Evolutionary conservation across 2,113 vertebrate genomes (phyloP), one percentile per base, ranked within the genome.

Genomic region (Mesitornis unicolor): DNA sequence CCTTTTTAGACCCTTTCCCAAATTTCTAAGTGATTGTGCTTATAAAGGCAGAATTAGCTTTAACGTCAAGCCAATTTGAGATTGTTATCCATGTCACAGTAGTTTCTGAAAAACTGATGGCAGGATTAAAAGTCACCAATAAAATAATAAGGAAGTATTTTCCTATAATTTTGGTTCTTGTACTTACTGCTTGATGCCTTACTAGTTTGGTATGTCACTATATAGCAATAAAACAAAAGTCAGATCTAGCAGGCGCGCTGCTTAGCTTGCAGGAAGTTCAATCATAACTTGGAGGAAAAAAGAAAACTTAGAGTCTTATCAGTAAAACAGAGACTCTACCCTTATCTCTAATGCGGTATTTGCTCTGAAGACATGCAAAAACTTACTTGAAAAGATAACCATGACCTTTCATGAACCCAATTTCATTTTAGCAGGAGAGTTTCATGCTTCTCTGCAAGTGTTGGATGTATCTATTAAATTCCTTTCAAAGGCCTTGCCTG

Each of bases 281-380:
- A 26, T 4, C 5, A 17, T 51, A 64, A 36, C 75, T 50, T 71
- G 45, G 29, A 70, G 14, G 15, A 43, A 64, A 78, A 69, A 83
- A 75, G 47, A 84, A 67, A 88, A 61, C 16, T 65, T 45, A 36
- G 24, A 89, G 43, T 25, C 57, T 64, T 73, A 87, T 53, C 65
- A 79, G 26, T 56, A 83, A 86, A 83, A 89, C 31, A 94, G 68
- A 75, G 61, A 42, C n/a, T 83, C 35, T 59, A 25, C 16, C 43
- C 4, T 18, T 75, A 51, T 59, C 57, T 87, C 89, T 56, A 83
- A 82, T 48, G 57, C 19, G 75, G 0, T 61, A 81, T 87, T 87
- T 84, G 35, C 64, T 95, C 81, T 75, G 77, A 60, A 87, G 87
- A 92, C 71, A 81, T 83, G 81, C 57, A 91, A 82, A 89, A 95